Base-by-base conservation (phyloP, 2,888 invertebrate genomes). In the Archips xylosteana region DNA sequence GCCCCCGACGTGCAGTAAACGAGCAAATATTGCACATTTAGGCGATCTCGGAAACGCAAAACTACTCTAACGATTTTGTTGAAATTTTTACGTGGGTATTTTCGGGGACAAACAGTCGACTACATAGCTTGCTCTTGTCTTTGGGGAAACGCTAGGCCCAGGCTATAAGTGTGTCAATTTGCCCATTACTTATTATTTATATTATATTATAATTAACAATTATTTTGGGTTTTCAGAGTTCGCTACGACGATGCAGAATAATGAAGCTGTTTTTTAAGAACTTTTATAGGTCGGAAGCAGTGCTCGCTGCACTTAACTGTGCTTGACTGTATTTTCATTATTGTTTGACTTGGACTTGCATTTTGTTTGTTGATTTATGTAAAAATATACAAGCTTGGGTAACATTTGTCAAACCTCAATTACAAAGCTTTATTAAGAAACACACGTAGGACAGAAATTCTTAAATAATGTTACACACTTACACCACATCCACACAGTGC, bases 171-270 rank as follows among this genome's bases (percentile, higher is more conserved):
- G 23, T 23, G 23, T 23, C 23, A 23, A 23, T 23, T 23, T 23
- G 23, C 23, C 23, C 23, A 23, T 23, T 23, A 23, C 23, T 23
- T 23, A 23, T 23, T 23, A 23, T 23, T 23, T 4, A 36, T 47
- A 63, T 47, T 36, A 47, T 2, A 2, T 45, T 47, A 45, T 42
- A 57, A 36, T 10, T 54, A 64, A n/a, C 0, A 59, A 39, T 42
- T 23, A 47, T 77, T 72, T 79, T 81, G 80, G 82, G 80, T 79
- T 93, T 92, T 78, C 94, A 95, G 95, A 83, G 92, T 94, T 60
- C 92, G 94, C 75, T 95, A 95, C 79, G 94, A 95, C 81, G 86
- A 94, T 82, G 92, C 94, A 23, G 95, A 95, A 80, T 95, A 90
- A 89, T 76, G 75, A 57, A 57, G 12, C 47, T 57, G 23, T 4